Evolutionary conservation across 2,888 invertebrate species (phyloP), one percentile per base, ranked within the genome.

Genomic region (Malthinus flaveolus): DNA sequence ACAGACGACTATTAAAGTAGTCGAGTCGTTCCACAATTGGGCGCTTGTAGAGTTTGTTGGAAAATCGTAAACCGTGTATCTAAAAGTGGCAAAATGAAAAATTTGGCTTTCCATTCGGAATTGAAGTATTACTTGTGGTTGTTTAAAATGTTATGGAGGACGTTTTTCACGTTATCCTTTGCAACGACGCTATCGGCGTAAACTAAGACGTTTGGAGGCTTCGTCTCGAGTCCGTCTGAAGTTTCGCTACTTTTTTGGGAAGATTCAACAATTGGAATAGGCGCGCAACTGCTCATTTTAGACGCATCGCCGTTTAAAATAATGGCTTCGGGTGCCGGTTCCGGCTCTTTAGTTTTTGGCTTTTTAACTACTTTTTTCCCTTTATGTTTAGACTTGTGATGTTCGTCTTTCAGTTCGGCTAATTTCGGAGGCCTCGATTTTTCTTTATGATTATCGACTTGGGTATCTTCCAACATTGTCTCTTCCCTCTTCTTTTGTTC

Each of bases 181-280:
- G 90, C 87, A 23, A 85, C 85, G 56, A 84, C 76, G 76, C 90
- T 91, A 75, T 93, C 92, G 1, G 91, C 89, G 76, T 89, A 92
- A 66, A 93, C 89, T 59, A 93, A 81, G 69, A 93, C 85, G 79
- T 91, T 92, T 2, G 90, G 89, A 45, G 92, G 91, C 75, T 91
- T 91, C 1, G 83, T 80, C 61, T 42, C 51, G 36, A 42, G 8
- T 42, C 31, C 51, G 15, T 44, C 49, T 35, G 46, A 31, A 7
- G 50, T 50, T 6, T 7, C 42, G 7, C 13, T 42, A 8, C 15
- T 51, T 1, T 33, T 15, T 1, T 3, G 32, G 7, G 7, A 23
- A 12, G 32, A 10, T 1, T 6, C 9, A 45, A 15, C 11, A 7
- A 12, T 32, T 31, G 6, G 10, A 2, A 13, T 11, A 13, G 13